These are phyloP conservation scores for Sylvilagus bachmani DNA, from an alignment of 2,113 vertebrate species.

Conservation along the genomic window DNA sequence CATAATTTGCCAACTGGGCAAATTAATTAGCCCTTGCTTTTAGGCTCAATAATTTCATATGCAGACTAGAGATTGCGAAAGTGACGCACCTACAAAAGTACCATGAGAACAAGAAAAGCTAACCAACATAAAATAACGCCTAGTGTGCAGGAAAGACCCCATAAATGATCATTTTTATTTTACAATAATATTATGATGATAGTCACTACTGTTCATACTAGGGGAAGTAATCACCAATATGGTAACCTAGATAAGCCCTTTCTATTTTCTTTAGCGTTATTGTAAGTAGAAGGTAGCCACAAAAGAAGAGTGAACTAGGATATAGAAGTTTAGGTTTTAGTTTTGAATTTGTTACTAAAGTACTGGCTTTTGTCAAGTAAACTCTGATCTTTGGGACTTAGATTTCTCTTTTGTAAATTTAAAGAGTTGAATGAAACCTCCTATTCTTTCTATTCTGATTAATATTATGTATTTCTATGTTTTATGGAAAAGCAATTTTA, in stretches of 20 bases:
- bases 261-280: slow-evolving; percentile 19
- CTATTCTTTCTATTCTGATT: neutral
- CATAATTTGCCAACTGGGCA: neutral
- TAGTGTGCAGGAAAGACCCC: neutral
- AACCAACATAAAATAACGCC: neutral
- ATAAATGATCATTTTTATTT: neutral
- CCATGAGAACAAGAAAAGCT: neutral
- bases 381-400: neutral
- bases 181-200: no score
- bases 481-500: neutral
- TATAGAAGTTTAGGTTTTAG: neutral
- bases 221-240: neutral
- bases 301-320: neutral
- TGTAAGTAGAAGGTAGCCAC: neutral
- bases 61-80: neutral
- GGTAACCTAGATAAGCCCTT: neutral
- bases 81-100: neutral
- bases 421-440: neutral
- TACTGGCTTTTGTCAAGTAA: neutral
- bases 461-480: neutral
- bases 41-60: neutral
- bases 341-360: neutral
- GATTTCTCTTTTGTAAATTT: slow-evolving; percentile 35
- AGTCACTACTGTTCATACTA: neutral
- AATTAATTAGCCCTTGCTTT: neutral